A percentile compares a stretch with the other conserved stretches of the same genome.
Conservation (phyloP, 2,797 vertebrate species). For the Peromyscus attwateri region DNA sequence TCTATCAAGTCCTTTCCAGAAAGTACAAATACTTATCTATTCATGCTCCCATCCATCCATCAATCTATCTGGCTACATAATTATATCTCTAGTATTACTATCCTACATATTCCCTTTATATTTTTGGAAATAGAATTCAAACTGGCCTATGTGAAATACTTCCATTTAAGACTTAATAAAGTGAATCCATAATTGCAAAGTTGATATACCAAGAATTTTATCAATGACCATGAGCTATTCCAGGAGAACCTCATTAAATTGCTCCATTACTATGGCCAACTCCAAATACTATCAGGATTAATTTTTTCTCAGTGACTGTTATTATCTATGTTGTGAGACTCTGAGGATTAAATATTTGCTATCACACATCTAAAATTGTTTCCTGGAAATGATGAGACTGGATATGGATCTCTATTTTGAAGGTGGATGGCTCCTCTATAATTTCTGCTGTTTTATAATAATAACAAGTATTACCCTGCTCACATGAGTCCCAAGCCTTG, state of each 20-base stretch:
- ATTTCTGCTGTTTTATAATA: conserved; percentile 25
- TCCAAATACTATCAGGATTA: background rate
- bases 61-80: background rate
- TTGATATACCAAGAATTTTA: background rate
- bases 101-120: background rate
- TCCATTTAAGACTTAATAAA: conserved; percentile 1
- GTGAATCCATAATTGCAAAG: background rate
- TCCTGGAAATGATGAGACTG: background rate
- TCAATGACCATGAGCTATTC: background rate
- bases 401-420: background rate
- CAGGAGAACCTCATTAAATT: background rate
- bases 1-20: background rate
- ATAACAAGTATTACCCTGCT: background rate
- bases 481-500: background rate
- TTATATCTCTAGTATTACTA: background rate
- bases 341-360: background rate
- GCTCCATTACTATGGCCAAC: background rate
- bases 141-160: background rate
- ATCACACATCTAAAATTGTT: background rate
- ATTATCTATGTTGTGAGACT: background rate
- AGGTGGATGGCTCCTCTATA: background rate
- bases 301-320: conserved; percentile 13
- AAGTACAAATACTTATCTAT: background rate
- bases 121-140: conserved; percentile 14
- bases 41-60: background rate